Evolutionary conservation across 2,797 vertebrate genomes (phyloP).

Genomic region (Sebastes glaucus): DNA sequence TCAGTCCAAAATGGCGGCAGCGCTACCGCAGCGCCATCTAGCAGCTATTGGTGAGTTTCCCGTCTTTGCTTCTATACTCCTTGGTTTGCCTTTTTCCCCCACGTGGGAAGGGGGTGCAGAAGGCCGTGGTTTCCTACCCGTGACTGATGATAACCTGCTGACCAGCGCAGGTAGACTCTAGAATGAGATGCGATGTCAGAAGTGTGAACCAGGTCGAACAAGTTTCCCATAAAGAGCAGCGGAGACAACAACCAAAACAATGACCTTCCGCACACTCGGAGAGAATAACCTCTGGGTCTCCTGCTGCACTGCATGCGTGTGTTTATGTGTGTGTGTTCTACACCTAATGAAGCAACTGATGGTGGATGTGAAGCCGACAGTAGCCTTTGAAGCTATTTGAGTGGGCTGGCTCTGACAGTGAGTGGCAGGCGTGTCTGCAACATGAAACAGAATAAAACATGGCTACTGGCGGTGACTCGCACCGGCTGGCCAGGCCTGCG

Average conservation of each 20-base stretch:
- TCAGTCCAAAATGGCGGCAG: too few relatives aligned
- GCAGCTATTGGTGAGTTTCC: too few relatives aligned
- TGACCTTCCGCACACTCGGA: slow-evolving; percentile 54
- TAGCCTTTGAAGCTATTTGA: slow-evolving; percentile 77
- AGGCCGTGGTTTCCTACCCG: neutral
- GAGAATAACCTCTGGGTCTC: slow-evolving; percentile 48
- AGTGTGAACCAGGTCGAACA: neutral
- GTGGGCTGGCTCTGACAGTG: slow-evolving; percentile 80
- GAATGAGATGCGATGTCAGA: neutral
- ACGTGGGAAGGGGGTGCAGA: too few relatives aligned
- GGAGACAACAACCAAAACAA: slow-evolving; percentile 30
- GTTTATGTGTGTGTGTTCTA: slow-evolving; percentile 32
- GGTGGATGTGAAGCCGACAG: slow-evolving; percentile 55
- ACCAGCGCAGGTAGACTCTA: neutral
- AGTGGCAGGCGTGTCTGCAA: slow-evolving; percentile 78
- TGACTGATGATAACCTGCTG: neutral
- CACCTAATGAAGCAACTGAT: slow-evolving; percentile 63
- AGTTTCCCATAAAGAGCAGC: slow-evolving; percentile 18
- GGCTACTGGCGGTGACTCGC: slow-evolving; percentile 72
- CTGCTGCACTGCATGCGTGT: slow-evolving; percentile 17
- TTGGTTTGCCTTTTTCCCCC: too few relatives aligned
- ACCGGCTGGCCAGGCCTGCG: slow-evolving; percentile 64
- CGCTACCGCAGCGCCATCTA: too few relatives aligned
- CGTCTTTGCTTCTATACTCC: too few relatives aligned
- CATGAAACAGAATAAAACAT: slow-evolving; percentile 87